Base-by-base conservation (phyloP, 1,140 invertebrate genomes). In the Drosophila arawakana region DNA sequence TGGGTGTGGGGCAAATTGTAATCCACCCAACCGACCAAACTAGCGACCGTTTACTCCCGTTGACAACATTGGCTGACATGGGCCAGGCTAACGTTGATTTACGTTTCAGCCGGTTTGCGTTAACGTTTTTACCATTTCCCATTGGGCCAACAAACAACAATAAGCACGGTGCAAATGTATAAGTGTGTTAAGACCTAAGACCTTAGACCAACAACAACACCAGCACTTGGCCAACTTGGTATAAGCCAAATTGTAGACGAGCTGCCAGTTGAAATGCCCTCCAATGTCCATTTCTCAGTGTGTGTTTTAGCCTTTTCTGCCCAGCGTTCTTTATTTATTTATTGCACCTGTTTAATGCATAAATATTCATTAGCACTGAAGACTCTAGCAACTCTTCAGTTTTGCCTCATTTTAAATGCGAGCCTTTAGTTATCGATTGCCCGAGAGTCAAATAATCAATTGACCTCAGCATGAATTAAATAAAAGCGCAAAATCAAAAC, bases 131-230 rank as follows among this genome's bases (percentile, higher is more conserved):
- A 43, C 21, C 50, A 55, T 79, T 80, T 84, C 83, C 83, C 83
- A 88, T 39, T 65, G 84, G 80, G 58, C 73, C 80, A 80, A 88
- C 83, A 88, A 88, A 88, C 83, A 82, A 88, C 84, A 88, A 88
- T 88, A 70, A 88, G 60, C 61, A 37, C 49, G 1, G 34, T 52
- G 44, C 50, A 13, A 72, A 35, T 49, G 43, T 41, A 30, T 30
- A 61, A 59, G 41, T 39, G 55, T 43, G 8, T 41, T 50, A 37
- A n/a, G 54, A 30, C 25, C 25, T 30, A 30, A 30, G 25, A 30
- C 2, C 25, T 30, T 30, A 30, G 25, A 30, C 25, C 25, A 30
- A 30, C 15, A 15, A 15, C 15, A 15, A 25, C 25, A 25, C 25
- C 25, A 30, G 6, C 25, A 30, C 25, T 30, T 30, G 25, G 25